Evolutionary conservation across 2,888 invertebrate genomes (phyloP).

Genomic region (Clostera curtula): DNA sequence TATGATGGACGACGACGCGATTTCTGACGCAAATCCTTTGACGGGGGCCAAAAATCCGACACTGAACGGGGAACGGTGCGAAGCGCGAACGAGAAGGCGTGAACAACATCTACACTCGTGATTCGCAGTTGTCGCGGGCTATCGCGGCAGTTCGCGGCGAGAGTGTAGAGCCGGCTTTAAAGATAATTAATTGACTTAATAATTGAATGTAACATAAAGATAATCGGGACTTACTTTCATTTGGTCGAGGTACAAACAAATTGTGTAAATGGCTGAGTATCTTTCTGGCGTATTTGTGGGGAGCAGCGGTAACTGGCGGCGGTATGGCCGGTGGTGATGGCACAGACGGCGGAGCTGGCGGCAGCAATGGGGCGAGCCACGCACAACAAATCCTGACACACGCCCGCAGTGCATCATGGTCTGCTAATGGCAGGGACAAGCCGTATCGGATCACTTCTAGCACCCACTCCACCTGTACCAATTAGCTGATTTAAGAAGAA

Average conservation of each 20-base stretch:
- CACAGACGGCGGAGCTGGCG: slow-evolving; percentile 89
- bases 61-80: too few species aligned
- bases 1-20: too few species aligned
- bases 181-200: too few species aligned
- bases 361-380: slow-evolving; percentile 92
- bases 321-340: slow-evolving; percentile 92
- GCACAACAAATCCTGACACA: slow-evolving; percentile 98
- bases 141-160: too few species aligned
- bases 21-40: too few species aligned
- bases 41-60: too few species aligned
- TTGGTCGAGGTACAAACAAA: slow-evolving; percentile 93
- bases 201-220: background rate
- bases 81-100: too few species aligned
- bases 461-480: slow-evolving; percentile 91
- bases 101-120: too few species aligned
- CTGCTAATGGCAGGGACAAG: slow-evolving; percentile 89
- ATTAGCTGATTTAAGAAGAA: too few species aligned
- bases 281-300: slow-evolving; percentile 91
- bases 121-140: too few species aligned
- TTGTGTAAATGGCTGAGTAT: slow-evolving; percentile 96
- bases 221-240: slow-evolving; percentile 83
- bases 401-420: slow-evolving; percentile 95
- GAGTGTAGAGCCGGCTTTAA: too few species aligned
- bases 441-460: slow-evolving; percentile 94
- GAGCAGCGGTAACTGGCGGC: slow-evolving; percentile 89